Evolutionary conservation across 2,113 vertebrate genomes (phyloP).

Genomic region (Poeciliopsis turrubarensis): DNA sequence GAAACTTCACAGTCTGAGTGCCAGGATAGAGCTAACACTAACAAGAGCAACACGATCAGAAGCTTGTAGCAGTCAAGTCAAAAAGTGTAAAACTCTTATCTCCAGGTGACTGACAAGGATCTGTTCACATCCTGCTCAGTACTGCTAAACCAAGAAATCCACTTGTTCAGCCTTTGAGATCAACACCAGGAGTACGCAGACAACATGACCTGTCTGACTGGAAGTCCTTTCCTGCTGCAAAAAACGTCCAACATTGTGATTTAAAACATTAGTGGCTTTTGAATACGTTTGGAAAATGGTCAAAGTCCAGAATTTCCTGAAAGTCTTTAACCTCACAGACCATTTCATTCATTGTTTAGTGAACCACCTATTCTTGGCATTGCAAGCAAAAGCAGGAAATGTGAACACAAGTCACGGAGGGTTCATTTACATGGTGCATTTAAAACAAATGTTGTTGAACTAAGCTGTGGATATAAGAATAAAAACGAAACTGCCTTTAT

Average conservation of each 20-base stretch:
- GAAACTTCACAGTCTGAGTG: background rate
- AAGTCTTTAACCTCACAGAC: background rate
- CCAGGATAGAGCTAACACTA: background rate
- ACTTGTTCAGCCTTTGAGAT: background rate
- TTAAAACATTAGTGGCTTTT: background rate
- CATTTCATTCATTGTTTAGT: background rate
- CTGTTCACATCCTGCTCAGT: background rate
- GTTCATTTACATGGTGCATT: background rate
- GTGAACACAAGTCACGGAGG: background rate
- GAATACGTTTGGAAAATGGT: background rate
- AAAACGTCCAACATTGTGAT: background rate
- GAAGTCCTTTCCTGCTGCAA: background rate
- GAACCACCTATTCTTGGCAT: background rate
- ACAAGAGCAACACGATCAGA: background rate
- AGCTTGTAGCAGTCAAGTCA: background rate
- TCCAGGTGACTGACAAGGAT: background rate
- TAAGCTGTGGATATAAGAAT: background rate
- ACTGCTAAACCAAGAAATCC: constrained; percentile 1
- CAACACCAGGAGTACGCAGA: background rate
- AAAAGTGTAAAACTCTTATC: background rate
- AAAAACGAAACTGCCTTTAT: too few species aligned
- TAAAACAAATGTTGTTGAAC: background rate
- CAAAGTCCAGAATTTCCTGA: background rate
- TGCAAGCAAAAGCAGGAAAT: background rate
- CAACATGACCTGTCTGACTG: background rate